These are phyloP conservation scores for Lipotes vexillifer DNA, from an alignment of 2,113 vertebrate species.

Conservation along the genomic window DNA sequence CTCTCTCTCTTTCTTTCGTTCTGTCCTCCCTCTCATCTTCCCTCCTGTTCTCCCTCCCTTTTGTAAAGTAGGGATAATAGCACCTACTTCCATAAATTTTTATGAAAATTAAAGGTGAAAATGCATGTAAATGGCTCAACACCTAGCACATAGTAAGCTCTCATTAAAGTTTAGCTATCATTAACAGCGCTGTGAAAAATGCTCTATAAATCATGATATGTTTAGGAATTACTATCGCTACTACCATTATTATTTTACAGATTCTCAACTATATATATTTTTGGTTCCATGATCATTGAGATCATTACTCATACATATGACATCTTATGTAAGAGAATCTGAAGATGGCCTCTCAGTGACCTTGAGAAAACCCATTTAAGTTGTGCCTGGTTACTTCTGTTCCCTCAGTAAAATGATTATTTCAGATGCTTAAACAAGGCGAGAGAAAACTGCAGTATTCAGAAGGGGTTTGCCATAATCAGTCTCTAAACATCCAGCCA, in stretches of 20 bases:
- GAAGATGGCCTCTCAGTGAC: background rate
- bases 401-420: background rate
- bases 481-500: background rate
- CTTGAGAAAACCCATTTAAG: background rate
- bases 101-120: background rate
- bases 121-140: background rate
- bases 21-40: background rate
- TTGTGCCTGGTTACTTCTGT: background rate
- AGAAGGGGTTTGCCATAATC: background rate
- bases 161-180: background rate
- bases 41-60: background rate
- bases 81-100: background rate
- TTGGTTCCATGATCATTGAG: background rate
- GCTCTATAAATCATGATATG: background rate
- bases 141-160: background rate
- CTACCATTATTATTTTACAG: background rate
- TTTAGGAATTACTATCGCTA: background rate
- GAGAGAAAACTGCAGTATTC: background rate
- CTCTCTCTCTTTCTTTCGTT: background rate
- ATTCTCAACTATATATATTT: background rate
- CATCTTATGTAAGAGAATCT: background rate
- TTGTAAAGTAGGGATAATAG: background rate
- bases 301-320: background rate
- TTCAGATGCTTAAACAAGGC: background rate
- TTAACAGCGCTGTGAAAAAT: background rate